These are phyloP conservation scores for Limnothrissa miodon DNA, from an alignment of 2,113 vertebrate species.

Conservation along the genomic window DNA sequence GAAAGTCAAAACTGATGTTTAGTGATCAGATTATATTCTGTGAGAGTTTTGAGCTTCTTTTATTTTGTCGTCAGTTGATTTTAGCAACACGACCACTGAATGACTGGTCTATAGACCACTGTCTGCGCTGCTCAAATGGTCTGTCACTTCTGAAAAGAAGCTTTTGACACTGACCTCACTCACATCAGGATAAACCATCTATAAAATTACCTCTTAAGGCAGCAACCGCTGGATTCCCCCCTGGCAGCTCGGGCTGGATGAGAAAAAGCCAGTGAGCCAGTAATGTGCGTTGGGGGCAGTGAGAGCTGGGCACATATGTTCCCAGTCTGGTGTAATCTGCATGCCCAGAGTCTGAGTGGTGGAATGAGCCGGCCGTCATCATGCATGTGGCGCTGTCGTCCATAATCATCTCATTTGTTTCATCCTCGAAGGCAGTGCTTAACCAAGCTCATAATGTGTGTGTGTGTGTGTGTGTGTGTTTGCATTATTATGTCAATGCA, in stretches of 20 bases:
- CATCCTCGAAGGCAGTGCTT: neutral
- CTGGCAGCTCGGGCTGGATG: neutral
- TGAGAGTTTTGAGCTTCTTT: neutral
- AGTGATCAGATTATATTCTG: neutral
- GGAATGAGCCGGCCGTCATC: neutral
- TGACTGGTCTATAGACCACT: neutral
- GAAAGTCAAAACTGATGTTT: neutral
- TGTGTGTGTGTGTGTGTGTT: neutral
- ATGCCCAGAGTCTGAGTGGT: neutral
- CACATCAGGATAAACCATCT: neutral
- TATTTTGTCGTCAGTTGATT: neutral
- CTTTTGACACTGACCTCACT: neutral
- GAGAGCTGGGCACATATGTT: neutral
- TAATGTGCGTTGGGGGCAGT: neutral
- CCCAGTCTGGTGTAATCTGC: neutral
- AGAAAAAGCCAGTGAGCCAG: constrained; percentile 1
- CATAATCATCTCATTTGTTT: constrained; percentile 5
- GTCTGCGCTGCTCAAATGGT: neutral
- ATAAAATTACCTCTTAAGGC: neutral
- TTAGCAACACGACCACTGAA: neutral
- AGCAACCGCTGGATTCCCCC: neutral
- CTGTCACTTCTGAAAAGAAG: neutral
- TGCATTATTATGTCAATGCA: neutral
- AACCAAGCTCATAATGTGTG: neutral
- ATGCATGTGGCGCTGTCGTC: neutral